phyloP scores from a whole-genome alignment of 2,888 invertebrate species.

The Lucinisca nassula region DNA sequence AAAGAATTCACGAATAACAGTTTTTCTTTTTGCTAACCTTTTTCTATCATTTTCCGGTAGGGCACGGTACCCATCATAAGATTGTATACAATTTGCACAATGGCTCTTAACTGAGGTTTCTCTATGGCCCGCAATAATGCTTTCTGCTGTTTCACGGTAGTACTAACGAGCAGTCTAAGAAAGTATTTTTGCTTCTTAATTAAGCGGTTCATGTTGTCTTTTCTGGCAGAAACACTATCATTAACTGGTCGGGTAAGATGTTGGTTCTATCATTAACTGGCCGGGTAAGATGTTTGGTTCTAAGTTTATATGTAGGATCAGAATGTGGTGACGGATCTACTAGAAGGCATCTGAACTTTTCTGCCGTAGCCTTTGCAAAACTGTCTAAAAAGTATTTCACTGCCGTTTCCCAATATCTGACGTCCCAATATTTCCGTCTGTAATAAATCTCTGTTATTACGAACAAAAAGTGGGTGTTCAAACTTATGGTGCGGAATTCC shows the following conservation, averaged over 20 bases:
- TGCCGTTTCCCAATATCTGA: slow-evolving; percentile 50
- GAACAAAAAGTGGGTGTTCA: slow-evolving; percentile 66
- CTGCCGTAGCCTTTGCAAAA: slow-evolving; percentile 51
- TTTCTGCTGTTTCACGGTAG: background rate
- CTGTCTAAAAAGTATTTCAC: slow-evolving; percentile 56
- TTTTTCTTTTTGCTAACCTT: slow-evolving; percentile 11
- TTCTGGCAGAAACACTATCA: slow-evolving; percentile 27
- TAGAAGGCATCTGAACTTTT: slow-evolving; percentile 57
- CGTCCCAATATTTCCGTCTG: slow-evolving; percentile 65
- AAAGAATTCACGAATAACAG: slow-evolving; percentile 16
- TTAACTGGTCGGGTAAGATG: slow-evolving; percentile 61
- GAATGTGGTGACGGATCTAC: slow-evolving; percentile 63
- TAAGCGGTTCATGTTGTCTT: background rate
- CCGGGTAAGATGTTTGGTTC: no score
- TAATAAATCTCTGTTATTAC: slow-evolving; percentile 55
- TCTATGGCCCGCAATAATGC: slow-evolving; percentile 9
- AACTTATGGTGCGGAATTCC: slow-evolving; percentile 59
- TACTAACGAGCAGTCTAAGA: background rate
- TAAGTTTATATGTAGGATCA: slow-evolving; percentile 60
- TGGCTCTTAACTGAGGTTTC: slow-evolving; percentile 16
- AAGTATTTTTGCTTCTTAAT: slow-evolving; percentile 1
- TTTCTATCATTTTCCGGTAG: background rate
- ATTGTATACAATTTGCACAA: slow-evolving; percentile 27
- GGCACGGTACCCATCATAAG: background rate
- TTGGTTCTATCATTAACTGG: no score